Base-by-base conservation (phyloP, 2,113 vertebrate species). In the Carettochelys insculpta region DNA sequence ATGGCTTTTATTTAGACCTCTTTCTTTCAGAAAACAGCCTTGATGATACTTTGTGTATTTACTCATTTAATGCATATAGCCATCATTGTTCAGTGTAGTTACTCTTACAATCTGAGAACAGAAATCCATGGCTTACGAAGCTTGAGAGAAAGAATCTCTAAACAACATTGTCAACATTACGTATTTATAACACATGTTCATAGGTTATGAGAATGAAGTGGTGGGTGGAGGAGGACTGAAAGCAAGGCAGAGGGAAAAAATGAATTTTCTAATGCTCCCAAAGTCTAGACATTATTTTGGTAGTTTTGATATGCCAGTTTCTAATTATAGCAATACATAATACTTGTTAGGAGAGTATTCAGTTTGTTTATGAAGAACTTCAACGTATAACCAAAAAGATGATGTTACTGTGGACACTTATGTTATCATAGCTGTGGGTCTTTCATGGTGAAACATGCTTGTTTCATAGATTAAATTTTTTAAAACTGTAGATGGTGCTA, bases 161-260 rank as follows among this genome's bases (percentile, higher is more conserved):
- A 65, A 65, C n/a, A 65, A 34, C 58, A 61, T 61, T 61, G 31
- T 34, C 11, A 34, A 8, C 58, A 34, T 45, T 76, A 83, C 38
- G 68, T 58, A 20, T 79, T 75, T 43, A 20, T 77, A 71, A 1
- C 53, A 25, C 2, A 0, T 2, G 4, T 19, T 85, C 77, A 2
- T 53, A 5, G 12, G 3, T 47, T 0, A 31, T 29, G 58, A 61
- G 58, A 61, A 8, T 34, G 29, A 31, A 22, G 4, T 1, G 3
- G 41, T 34, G 47, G 50, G 31, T 3, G 9, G 20, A 31, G 43
- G 76, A 52, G 81, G 24, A 53, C 43, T 14, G 12, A 34, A 43
- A 25, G 43, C 9, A 3, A 45, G 34, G 68, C 0, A 0, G 5
- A 4, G 12, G 73, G n/a, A 4, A 6, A 45, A 71, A 19, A 27